Evolutionary conservation across 2,888 invertebrate genomes (phyloP).

Genomic region (Brachyopa scutellaris): DNA sequence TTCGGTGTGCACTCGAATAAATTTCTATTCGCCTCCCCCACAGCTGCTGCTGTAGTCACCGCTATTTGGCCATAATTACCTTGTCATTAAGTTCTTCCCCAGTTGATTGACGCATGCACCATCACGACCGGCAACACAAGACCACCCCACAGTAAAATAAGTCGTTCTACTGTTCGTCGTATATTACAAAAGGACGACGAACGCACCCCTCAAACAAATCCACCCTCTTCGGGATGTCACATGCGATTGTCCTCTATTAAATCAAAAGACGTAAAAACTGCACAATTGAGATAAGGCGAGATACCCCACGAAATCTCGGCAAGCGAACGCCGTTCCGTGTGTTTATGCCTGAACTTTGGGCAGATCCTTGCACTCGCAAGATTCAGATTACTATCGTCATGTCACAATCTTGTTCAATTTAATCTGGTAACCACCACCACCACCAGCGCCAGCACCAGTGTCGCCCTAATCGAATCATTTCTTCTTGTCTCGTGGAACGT

Average conservation of each 20-base stretch:
- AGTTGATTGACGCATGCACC: constrained; percentile 70
- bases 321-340: constrained; percentile 72
- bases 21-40: constrained; percentile 35
- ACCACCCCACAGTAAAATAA: constrained; percentile 34
- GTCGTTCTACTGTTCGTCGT: constrained; percentile 15
- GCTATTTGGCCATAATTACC: constrained; percentile 67
- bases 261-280: constrained; percentile 76
- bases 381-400: constrained; percentile 74
- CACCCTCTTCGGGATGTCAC: constrained; percentile 67
- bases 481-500: constrained; percentile 48
- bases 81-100: constrained; percentile 69
- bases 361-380: constrained; percentile 59
- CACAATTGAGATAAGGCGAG: constrained; percentile 82
- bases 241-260: constrained; percentile 72
- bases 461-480: constrained; percentile 66
- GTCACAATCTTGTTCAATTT: constrained; percentile 79
- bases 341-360: constrained; percentile 45
- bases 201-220: constrained; percentile 54
- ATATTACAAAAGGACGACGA: constrained; percentile 19
- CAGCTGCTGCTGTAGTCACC: constrained; percentile 20
- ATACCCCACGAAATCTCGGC: constrained; percentile 78
- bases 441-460: constrained; percentile 32
- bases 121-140: constrained; percentile 41
- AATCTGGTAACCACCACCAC: constrained; percentile 73
- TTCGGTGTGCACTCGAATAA: constrained; percentile 62